Evolutionary conservation across 2,888 invertebrate genomes (phyloP), one percentile per base, ranked within the genome.

Genomic region (Polydrusus pterygomalis): DNA sequence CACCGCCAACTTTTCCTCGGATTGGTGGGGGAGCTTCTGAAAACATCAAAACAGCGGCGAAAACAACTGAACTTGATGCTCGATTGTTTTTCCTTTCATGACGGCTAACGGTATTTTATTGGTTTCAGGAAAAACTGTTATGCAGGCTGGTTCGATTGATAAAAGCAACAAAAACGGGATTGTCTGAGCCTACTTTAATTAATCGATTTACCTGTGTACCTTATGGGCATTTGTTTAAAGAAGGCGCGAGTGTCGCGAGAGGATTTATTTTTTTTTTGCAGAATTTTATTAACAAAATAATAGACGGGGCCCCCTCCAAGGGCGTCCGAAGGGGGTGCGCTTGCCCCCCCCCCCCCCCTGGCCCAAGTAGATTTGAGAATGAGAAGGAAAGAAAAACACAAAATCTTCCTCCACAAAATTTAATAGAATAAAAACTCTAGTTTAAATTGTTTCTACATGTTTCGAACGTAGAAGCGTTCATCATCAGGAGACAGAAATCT

Each of bases 31-130:
- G 20, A 20, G 47, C 45, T 45, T 25, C 45, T 43, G 63, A 63
- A 71, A 63, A 64, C 63, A 51, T 43, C 64, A 45, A 49, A 73
- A 73, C 60, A 49, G 67, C 58, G 38, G 67, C 67, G 73, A 47
- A 67, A 73, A 72, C 56, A 64, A 43, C 56, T 72, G 64, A 72
- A 72, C 47, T 64, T 20, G 34, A 25, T 54, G 38, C 18, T 56
- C 58, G 47, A 73, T 65, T 65, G 47, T 67, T 45, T 67, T 68
- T 67, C 54, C 60, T 58, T 58, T 63, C 58, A 18, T 20, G 5
- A 34, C 51, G 60, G 11, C 47, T 72, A 67, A 67, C 73, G 65
- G 73, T 60, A 60, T 67, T 65, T 73, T 73, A 73, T 73, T 73
- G 58, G 73, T 34, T 73, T 73, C 60, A n/a, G 20, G 60, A n/a